Evolutionary conservation across 2,113 vertebrate genomes (phyloP).

Genomic region (Pluvianellus socialis): DNA sequence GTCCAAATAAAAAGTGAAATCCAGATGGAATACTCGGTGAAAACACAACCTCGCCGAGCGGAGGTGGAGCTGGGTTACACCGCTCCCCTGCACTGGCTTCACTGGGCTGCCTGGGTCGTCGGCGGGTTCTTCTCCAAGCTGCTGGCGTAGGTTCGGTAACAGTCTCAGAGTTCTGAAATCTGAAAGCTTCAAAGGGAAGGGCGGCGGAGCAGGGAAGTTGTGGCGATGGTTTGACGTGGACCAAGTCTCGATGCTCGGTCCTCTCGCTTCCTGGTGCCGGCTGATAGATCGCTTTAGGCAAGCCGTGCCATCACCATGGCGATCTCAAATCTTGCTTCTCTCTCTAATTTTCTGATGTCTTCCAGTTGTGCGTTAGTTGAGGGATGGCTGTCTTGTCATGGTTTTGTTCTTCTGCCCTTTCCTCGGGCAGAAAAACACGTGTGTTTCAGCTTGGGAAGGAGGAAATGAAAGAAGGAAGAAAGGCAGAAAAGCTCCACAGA

Average conservation of each 20-base stretch:
- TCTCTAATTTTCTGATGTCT: neutral
- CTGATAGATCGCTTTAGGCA: rapidly evolving
- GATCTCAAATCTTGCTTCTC: neutral
- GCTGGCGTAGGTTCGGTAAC: neutral
- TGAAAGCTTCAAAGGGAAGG: neutral
- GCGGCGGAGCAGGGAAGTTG: neutral
- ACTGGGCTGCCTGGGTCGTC: neutral
- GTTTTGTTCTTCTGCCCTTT: neutral
- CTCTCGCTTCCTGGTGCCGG: rapidly evolving
- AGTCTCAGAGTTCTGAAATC: neutral
- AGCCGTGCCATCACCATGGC: neutral
- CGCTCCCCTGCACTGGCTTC: rapidly evolving
- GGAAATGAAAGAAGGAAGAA: neutral
- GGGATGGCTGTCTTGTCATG: neutral
- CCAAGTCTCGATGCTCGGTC: neutral
- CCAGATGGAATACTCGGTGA: neutral
- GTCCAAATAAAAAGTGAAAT: slow-evolving; percentile 33
- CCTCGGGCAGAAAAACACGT: rapidly evolving
- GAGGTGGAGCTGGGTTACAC: neutral
- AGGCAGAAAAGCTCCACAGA: neutral
- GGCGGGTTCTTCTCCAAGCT: neutral
- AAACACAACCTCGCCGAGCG: neutral
- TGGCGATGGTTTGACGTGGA: neutral
- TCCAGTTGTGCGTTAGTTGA: neutral
- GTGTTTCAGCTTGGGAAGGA: neutral